Percentiles rank a stretch among this genome's conserved stretches.
Evolutionary conservation across 1,140 invertebrate species (phyloP).

Genomic region (Calosoma granatense): DNA sequence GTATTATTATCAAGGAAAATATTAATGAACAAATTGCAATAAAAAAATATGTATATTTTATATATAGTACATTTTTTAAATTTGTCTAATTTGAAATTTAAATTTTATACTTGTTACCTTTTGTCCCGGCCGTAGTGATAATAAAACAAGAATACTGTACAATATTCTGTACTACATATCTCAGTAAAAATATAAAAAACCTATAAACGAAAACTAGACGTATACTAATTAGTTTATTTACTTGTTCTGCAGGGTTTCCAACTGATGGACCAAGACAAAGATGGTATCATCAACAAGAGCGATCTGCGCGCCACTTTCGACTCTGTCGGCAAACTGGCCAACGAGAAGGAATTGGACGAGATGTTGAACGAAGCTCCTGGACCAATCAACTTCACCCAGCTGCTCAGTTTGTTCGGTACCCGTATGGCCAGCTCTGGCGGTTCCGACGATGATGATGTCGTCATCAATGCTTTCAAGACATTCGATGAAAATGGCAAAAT

Average conservation of each 20-base stretch:
- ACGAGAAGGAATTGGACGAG: conserved; percentile 83
- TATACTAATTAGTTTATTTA: too few species aligned
- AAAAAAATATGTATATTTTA: too few species aligned
- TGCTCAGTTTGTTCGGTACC: conserved; percentile 83
- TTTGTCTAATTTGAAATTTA: too few species aligned
- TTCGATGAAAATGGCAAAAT: conserved; percentile 88
- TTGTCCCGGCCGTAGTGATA: too few species aligned
- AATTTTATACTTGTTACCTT: too few species aligned
- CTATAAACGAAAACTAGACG: too few species aligned
- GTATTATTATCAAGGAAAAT: too few species aligned
- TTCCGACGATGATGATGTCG: conserved; percentile 87
- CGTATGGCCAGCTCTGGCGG: conserved; percentile 70
- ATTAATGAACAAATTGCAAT: too few species aligned
- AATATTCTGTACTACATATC: too few species aligned
- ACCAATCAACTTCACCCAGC: conserved; percentile 92
- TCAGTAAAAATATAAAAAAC: too few species aligned
- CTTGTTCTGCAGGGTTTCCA: conserved; percentile 92
- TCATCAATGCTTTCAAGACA: conserved; percentile 89
- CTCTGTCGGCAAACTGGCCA: conserved; percentile 80
- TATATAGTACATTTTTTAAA: too few species aligned
- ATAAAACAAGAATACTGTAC: too few species aligned
- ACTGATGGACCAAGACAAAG: conserved; percentile 97
- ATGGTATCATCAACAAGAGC: conserved; percentile 92
- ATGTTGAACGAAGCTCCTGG: conserved; percentile 85
- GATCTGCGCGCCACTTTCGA: conserved; percentile 94